A percentile compares a stretch with the other conserved stretches of the same genome.
These are phyloP conservation scores for Probaryconus sp. DNA, from an alignment of 1,140 invertebrate genomes.

Conservation along the genomic window DNA sequence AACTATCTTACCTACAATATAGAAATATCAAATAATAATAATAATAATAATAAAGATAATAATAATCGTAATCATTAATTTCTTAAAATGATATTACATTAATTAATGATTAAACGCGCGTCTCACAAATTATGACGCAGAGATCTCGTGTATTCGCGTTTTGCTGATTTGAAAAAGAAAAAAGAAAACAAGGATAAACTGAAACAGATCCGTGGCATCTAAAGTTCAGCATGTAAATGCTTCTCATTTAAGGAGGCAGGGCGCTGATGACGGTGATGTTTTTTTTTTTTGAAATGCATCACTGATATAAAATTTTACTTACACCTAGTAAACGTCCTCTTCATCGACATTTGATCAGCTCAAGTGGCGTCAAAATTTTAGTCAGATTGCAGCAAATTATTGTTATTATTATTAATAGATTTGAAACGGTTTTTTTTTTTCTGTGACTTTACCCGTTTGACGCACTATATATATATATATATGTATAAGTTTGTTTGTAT, in stretches of 20 bases:
- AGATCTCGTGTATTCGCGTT: slow-evolving; percentile 68
- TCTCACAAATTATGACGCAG: slow-evolving; percentile 65
- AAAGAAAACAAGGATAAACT: slow-evolving; percentile 60
- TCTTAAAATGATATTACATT: slow-evolving; percentile 68
- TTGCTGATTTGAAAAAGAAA: slow-evolving; percentile 41
- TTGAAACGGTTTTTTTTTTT: slow-evolving; percentile 71
- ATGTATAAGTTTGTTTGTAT: slow-evolving; percentile 3
- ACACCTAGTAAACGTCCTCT: slow-evolving; percentile 71
- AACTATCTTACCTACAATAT: slow-evolving; percentile 71
- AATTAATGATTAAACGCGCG: slow-evolving; percentile 72
- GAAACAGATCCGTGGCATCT: too few species aligned
- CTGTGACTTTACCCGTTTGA: slow-evolving; percentile 25
- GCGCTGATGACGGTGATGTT: slow-evolving; percentile 66
- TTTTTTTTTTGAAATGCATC: slow-evolving; percentile 73
- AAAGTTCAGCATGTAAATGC: slow-evolving; percentile 55
- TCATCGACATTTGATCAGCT: slow-evolving; percentile 63
- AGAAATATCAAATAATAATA: slow-evolving; percentile 76
- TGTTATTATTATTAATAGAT: slow-evolving; percentile 66
- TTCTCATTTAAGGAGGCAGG: slow-evolving; percentile 54
- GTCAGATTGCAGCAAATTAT: slow-evolving; percentile 29
- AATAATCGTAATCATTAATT: slow-evolving; percentile 45
- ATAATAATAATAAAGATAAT: slow-evolving; percentile 20
- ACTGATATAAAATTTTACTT: slow-evolving; percentile 77
- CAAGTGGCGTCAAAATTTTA: slow-evolving; percentile 1
- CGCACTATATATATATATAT: slow-evolving; percentile 51